phyloP scores from a whole-genome alignment of 2,888 invertebrate genomes.

The Athrips mouffetella region DNA sequence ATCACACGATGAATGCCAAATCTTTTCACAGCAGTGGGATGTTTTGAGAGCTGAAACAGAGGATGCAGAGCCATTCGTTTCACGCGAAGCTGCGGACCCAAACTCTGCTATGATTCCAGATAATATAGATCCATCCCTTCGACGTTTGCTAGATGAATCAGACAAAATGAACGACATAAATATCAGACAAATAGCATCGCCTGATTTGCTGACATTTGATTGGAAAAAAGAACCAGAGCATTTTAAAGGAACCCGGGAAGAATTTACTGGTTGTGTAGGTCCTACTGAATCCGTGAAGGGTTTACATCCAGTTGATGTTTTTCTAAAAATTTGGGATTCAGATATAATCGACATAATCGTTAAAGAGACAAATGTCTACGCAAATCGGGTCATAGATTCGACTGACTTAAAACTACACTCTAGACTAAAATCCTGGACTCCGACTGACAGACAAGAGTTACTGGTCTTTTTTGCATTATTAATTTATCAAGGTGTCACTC shows the following conservation, averaged over 20 bases:
- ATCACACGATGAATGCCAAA: too few relatives aligned
- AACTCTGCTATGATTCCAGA: too few relatives aligned
- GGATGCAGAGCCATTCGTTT: too few relatives aligned
- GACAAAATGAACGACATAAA: too few relatives aligned
- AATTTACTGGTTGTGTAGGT: slow-evolving; percentile 10
- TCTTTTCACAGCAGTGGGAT: too few relatives aligned
- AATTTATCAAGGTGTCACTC: slow-evolving; percentile 27
- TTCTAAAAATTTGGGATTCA: slow-evolving; percentile 14
- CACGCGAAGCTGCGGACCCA: too few relatives aligned
- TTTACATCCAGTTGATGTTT: slow-evolving; percentile 6
- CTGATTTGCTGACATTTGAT: too few relatives aligned
- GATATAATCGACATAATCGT: slow-evolving; percentile 17
- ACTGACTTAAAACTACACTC: slow-evolving; percentile 12
- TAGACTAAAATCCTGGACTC: slow-evolving; percentile 20
- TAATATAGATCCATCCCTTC: too few relatives aligned
- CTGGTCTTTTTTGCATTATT: slow-evolving; percentile 24
- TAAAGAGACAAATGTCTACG: slow-evolving; percentile 22
- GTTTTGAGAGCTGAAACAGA: too few relatives aligned
- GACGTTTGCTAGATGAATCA: too few relatives aligned
- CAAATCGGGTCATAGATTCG: slow-evolving; percentile 16
- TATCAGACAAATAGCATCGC: too few relatives aligned
- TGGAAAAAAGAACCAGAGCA: slow-evolving; percentile 8
- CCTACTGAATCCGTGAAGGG: neutral
- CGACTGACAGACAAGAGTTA: slow-evolving; percentile 24
- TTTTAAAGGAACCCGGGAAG: slow-evolving; percentile 12